These are phyloP conservation scores for Pandemis heparana DNA, from an alignment of 2,888 invertebrate species.

Conservation along the genomic window DNA sequence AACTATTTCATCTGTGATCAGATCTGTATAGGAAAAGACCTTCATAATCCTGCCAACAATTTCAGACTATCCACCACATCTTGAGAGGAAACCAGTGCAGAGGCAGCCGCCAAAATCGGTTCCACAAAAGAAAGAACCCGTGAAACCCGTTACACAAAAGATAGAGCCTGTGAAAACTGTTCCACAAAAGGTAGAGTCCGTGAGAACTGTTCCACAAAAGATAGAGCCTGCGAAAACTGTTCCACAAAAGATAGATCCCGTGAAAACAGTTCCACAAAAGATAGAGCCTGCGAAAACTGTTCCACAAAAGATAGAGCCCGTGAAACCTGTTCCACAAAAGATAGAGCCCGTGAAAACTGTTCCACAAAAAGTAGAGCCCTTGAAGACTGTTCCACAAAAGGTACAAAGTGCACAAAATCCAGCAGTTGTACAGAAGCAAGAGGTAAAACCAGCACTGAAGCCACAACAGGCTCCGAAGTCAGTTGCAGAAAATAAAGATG, in stretches of 20 bases:
- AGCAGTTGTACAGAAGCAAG: conserved; percentile 2
- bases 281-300: not conserved
- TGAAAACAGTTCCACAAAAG: not conserved
- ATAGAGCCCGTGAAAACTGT: not conserved
- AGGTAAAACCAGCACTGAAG: not conserved
- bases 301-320: not conserved
- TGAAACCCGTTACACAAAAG: not conserved
- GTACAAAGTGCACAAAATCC: not conserved
- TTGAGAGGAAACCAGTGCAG: not conserved
- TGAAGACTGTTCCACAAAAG: not conserved
- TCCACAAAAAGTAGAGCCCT: not conserved
- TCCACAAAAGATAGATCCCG: not conserved
- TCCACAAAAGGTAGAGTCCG: not conserved
- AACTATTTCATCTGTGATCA: too few relatives aligned
- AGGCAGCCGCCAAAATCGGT: not conserved
- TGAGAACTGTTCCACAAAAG: not conserved
- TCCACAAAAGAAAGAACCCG: not conserved
- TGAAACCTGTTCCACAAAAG: not conserved
- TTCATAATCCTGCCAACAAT: not conserved
- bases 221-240: not conserved
- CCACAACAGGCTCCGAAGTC: not conserved
- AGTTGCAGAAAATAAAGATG: not conserved
- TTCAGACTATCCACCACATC: conserved; percentile 1
- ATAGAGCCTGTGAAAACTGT: not conserved
- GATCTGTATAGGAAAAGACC: too few relatives aligned